phyloP scores from a whole-genome alignment of 2,888 invertebrate species.

The Pharmacophagus antenor region DNA sequence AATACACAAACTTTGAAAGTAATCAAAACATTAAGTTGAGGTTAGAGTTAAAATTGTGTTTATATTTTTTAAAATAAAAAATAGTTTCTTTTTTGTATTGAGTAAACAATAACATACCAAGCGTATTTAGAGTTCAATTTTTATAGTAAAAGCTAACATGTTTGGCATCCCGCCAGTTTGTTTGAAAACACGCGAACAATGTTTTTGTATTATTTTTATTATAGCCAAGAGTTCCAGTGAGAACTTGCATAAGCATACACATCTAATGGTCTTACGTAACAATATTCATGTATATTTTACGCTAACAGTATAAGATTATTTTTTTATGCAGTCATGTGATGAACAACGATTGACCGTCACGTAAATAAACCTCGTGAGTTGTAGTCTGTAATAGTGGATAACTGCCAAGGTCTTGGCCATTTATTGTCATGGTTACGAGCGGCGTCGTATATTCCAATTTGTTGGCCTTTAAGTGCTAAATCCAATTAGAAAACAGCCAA shows the following conservation, averaged over 20 bases:
- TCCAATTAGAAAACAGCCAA: slow-evolving; percentile 49
- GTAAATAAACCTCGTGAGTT: slow-evolving; percentile 48
- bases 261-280: slow-evolving; percentile 53
- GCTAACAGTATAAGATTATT: slow-evolving; percentile 33
- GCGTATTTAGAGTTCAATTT: not conserved
- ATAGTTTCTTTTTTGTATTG: slow-evolving; percentile 11
- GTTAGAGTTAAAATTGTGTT: slow-evolving; percentile 38
- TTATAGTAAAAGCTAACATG: slow-evolving; percentile 38
- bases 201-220: slow-evolving; percentile 55
- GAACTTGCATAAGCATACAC: slow-evolving; percentile 53
- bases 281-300: slow-evolving; percentile 37
- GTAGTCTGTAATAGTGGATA: slow-evolving; percentile 63
- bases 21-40: slow-evolving; percentile 33
- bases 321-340: slow-evolving; percentile 48
- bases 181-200: slow-evolving; percentile 71
- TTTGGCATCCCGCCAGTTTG: slow-evolving; percentile 64
- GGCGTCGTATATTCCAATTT: slow-evolving; percentile 33
- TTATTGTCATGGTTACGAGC: slow-evolving; percentile 56
- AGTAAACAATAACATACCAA: not conserved
- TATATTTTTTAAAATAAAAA: slow-evolving; percentile 8
- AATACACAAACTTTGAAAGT: not conserved
- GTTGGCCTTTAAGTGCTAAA: slow-evolving; percentile 40
- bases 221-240: slow-evolving; percentile 54
- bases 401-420: slow-evolving; percentile 74
- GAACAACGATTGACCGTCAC: slow-evolving; percentile 36